Percentiles rank a stretch among this genome's conserved stretches.
These are phyloP conservation scores for Cryptoblepharus egeriae DNA, from an alignment of 2,797 vertebrate genomes.

Conservation along the genomic window DNA sequence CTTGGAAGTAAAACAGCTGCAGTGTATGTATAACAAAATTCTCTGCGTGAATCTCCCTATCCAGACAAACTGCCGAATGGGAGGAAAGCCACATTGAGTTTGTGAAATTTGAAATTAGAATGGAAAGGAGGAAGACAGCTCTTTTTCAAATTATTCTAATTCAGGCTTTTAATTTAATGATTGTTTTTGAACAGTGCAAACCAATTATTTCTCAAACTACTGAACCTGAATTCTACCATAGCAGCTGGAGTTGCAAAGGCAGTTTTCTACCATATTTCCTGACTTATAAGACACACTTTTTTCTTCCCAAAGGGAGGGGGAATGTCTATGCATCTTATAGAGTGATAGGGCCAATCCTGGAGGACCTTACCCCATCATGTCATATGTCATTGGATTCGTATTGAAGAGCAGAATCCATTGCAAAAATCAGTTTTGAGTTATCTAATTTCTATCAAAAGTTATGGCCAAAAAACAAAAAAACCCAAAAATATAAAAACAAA, in stretches of 20 bases:
- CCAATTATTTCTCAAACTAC: not conserved
- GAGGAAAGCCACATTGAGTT: not conserved
- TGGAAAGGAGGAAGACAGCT: not conserved
- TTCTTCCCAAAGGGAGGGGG: no score
- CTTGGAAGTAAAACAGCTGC: conserved; percentile 35
- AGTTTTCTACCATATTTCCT: no score
- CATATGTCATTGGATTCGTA: no score
- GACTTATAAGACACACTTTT: no score
- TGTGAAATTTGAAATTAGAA: not conserved
- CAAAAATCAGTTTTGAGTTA: no score
- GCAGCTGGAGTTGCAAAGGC: not conserved
- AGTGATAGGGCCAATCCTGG: no score
- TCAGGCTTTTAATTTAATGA: not conserved
- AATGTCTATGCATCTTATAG: no score
- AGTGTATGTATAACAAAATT: conserved; percentile 64
- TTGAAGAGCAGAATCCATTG: no score
- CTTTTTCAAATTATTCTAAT: not conserved
- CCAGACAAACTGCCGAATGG: conserved; percentile 20
- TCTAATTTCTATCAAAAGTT: no score
- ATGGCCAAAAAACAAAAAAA: no score
- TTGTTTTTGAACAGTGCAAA: not conserved
- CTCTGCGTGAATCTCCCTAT: not conserved
- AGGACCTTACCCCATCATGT: no score
- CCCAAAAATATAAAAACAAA: no score
- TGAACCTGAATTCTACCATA: not conserved